Conservation (phyloP, 2,113 vertebrate genomes). For the Callithrix jacchus region DNA sequence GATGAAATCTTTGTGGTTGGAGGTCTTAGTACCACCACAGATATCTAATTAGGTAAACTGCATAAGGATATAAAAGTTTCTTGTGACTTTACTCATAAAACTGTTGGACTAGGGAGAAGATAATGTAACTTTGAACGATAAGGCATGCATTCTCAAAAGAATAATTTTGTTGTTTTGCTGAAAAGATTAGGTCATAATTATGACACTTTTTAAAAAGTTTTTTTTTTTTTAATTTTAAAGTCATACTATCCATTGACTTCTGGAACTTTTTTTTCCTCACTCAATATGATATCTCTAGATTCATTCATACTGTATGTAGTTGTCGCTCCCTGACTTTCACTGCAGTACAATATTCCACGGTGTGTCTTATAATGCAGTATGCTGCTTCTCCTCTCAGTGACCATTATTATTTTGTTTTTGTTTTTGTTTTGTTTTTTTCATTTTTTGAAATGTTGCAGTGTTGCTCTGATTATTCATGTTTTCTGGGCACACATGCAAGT, state of each 20-base stretch:
- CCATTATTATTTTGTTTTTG: neutral
- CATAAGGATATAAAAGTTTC: neutral
- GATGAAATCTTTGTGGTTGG: conserved; percentile 21
- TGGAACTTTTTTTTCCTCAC: neutral
- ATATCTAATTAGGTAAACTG: neutral
- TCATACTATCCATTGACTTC: neutral
- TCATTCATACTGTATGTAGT: neutral
- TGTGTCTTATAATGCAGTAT: neutral
- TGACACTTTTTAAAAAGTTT: neutral
- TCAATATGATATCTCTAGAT: neutral
- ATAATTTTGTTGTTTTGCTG: neutral
- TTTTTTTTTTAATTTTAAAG: too few relatives aligned
- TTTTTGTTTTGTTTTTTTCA: neutral
- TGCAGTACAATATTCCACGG: neutral
- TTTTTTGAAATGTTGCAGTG: neutral
- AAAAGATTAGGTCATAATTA: conserved; percentile 24
- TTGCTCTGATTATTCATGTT: neutral
- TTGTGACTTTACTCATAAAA: neutral
- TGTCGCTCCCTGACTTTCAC: neutral
- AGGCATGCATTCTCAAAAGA: neutral
- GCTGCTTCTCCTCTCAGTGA: neutral
- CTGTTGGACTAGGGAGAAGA: neutral
- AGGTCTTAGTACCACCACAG: neutral
- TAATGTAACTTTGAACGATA: neutral
- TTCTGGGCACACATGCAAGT: neutral